phyloP scores from a whole-genome alignment of 2,797 vertebrate species.

The Tragopan temminckii region DNA sequence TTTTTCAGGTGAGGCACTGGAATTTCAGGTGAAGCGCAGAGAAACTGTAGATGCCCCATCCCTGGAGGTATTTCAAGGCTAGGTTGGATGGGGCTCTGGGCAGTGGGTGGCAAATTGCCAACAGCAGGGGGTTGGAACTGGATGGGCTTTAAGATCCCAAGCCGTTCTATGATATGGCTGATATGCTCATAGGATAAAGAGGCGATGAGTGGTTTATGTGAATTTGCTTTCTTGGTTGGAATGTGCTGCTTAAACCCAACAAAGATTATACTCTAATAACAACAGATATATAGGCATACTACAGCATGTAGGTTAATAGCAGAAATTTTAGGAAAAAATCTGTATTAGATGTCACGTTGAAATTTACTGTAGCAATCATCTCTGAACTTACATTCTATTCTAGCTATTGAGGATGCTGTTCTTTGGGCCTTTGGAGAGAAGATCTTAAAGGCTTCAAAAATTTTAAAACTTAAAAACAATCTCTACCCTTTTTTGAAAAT shows the following conservation, averaged over 20 bases:
- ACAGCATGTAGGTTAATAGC: not conserved
- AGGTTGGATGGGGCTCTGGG: not conserved
- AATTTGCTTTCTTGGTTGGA: slow-evolving; percentile 29
- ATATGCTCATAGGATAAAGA: slow-evolving; percentile 19
- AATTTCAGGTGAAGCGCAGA: no score
- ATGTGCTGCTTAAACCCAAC: not conserved
- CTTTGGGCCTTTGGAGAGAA: not conserved
- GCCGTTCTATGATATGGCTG: not conserved
- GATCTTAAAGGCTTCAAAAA: not conserved
- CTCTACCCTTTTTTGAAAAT: not conserved
- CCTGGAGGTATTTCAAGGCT: not conserved
- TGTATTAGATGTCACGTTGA: slow-evolving; percentile 17
- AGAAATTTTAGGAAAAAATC: slow-evolving; percentile 49
- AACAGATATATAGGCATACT: not conserved
- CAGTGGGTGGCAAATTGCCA: not conserved
- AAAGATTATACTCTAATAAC: not conserved
- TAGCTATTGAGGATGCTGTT: slow-evolving; percentile 5
- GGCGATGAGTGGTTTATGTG: slow-evolving; percentile 10
- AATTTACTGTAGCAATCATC: slow-evolving; percentile 33
- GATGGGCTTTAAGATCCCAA: not conserved
- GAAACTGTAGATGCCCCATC: not conserved
- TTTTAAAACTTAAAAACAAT: not conserved
- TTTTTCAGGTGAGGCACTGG: not conserved
- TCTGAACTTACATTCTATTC: not conserved
- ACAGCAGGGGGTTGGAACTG: not conserved